These are phyloP conservation scores for Salvator merianae DNA, from an alignment of 2,113 vertebrate species.

Conservation along the genomic window DNA sequence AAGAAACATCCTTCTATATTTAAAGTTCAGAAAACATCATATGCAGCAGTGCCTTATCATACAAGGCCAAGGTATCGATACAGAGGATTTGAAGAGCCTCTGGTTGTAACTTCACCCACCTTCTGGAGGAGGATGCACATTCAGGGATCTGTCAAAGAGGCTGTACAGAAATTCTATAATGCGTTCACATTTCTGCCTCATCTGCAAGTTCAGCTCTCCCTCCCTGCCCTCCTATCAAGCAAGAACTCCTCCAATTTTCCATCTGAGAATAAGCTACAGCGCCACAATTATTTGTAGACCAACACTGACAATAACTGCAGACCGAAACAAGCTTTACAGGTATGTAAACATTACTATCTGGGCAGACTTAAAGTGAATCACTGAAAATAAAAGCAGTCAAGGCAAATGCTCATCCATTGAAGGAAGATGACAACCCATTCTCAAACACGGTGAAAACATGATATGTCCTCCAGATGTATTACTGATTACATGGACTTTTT, in stretches of 20 bases:
- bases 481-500: too few species aligned
- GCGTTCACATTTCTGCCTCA: not conserved
- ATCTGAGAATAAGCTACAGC: not conserved
- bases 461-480: too few species aligned
- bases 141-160: too few species aligned
- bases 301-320: not conserved
- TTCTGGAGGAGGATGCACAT: not conserved
- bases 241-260: not conserved
- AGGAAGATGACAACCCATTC: not conserved
- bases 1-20: too few species aligned
- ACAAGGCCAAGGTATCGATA: too few species aligned
- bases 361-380: not conserved
- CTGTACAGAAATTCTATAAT: not conserved
- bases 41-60: too few species aligned
- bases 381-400: not conserved
- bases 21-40: too few species aligned
- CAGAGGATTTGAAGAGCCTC: too few species aligned
- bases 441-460: too few species aligned
- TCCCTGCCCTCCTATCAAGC: not conserved
- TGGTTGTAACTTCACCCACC: not conserved
- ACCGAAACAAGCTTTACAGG: not conserved
- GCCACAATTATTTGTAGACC: too few species aligned
- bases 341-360: not conserved
- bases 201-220: not conserved
- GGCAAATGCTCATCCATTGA: not conserved